Base-by-base conservation (phyloP, 2,797 vertebrate genomes). In the Anableps anableps region DNA sequence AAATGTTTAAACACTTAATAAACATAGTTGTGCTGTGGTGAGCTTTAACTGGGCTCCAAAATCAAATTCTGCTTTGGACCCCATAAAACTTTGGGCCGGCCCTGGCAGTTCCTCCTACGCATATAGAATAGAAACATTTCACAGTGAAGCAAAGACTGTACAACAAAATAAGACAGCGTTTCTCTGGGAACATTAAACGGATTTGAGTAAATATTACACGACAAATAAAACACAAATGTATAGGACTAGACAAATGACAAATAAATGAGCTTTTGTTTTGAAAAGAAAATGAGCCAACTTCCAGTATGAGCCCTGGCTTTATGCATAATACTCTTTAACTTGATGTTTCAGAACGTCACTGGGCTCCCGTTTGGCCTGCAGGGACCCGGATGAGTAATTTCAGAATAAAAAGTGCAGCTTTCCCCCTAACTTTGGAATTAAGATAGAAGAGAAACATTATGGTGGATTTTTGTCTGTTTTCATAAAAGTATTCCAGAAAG, bases 291-390 rank as follows among this genome's bases (percentile, higher is more conserved):
- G 0, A 0, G 0, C 0, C 0, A 0, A 68, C 10, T 47, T 88
- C 85, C 88, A 51, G 76, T 72, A 0, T 26, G 0, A 3, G 23
- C 13, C 41, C 0, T 0, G 0, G 4, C 70, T 23, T 73, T 5
- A 53, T 47, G 5, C 23, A 36, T 8, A n/a, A 29, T 38, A 0
- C 5, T 0, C 55, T 1, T 2, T 45, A 75, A 5, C 74, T 91
- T 90, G 58, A 90, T 13, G 64, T 75, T 68, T 85, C 77, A 74
- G 79, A 90, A 95, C 90, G 95, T 95, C 94, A 95, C 75, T 53
- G n/a, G 41, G 71, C 83, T 76, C 55, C 86, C 43, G 79, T 81
- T 75, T 81, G 83, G 84, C 78, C 85, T 76, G 78, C 43, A 79
- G 85, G 75, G 80, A 92, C 93, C 93, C 91, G 91, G 91, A 91